Percentiles rank a stretch among this genome's conserved stretches.
Evolutionary conservation across 2,113 vertebrate species (phyloP).

Genomic region (Henicopernis longicauda): DNA sequence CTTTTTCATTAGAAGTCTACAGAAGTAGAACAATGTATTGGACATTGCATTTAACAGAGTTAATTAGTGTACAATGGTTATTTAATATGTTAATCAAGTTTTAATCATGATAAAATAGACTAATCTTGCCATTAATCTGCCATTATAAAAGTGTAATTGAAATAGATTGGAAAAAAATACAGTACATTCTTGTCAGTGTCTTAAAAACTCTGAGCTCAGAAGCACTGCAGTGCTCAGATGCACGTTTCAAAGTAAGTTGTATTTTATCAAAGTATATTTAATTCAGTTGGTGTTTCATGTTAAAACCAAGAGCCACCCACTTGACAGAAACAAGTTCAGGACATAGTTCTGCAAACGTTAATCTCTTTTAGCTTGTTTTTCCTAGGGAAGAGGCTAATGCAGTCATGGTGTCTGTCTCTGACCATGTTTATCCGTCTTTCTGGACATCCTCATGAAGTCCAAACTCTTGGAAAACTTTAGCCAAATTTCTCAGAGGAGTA

Average conservation of each 20-base stretch:
- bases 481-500: not conserved
- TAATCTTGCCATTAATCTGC: constrained; percentile 42
- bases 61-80: constrained; percentile 57
- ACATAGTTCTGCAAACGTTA: not conserved
- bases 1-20: constrained; percentile 19
- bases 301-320: not conserved
- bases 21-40: constrained; percentile 34
- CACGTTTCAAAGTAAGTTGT: not conserved
- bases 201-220: not conserved
- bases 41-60: constrained; percentile 42
- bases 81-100: constrained; percentile 63
- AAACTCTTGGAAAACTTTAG: not conserved
- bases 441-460: not conserved
- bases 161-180: constrained; percentile 39
- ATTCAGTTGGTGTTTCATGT: not conserved
- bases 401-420: not conserved
- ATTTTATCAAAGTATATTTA: not conserved
- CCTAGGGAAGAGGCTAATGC: not conserved
- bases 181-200: not conserved
- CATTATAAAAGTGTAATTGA: constrained; percentile 43
- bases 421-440: not conserved
- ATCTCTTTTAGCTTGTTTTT: not conserved
- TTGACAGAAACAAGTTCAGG: not conserved
- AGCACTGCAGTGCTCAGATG: not conserved
- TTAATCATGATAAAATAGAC: constrained; percentile 57